A percentile compares a stretch with the other conserved stretches of the same genome.
phyloP scores from a whole-genome alignment of 2,113 vertebrate species.

The Nothoprocta pentlandii region DNA sequence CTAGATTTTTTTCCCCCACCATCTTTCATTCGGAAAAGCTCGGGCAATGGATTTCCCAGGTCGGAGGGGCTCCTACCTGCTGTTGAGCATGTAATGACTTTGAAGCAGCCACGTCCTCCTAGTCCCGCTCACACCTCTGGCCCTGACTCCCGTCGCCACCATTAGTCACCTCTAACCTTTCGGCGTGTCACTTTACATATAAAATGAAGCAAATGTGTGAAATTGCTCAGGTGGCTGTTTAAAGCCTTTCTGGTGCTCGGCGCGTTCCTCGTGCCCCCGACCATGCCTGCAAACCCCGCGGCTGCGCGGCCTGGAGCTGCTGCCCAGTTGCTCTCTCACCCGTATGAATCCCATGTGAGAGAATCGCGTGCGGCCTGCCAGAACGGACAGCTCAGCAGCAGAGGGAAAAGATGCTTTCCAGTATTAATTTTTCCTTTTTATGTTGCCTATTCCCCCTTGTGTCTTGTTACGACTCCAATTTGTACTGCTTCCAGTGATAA shows the following conservation, averaged over 20 bases:
- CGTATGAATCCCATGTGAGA: not conserved
- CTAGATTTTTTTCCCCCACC: not conserved
- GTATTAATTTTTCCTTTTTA: not conserved
- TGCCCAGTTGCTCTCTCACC: not conserved
- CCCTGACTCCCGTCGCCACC: rapidly evolving
- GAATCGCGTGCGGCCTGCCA: rapidly evolving
- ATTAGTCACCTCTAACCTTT: not conserved
- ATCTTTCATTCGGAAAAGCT: not conserved
- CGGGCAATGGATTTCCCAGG: rapidly evolving
- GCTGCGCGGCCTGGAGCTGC: not conserved
- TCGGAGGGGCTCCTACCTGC: not conserved
- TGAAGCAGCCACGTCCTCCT: rapidly evolving
- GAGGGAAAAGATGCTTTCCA: not conserved
- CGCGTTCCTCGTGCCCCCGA: not conserved
- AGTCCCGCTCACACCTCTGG: not conserved
- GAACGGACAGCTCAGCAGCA: not conserved
- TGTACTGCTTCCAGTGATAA: not conserved
- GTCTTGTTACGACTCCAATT: not conserved
- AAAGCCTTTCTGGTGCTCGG: not conserved
- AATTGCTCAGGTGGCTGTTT: not conserved
- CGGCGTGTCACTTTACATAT: not conserved
- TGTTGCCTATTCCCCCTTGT: no score
- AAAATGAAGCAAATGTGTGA: not conserved
- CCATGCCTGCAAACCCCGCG: not conserved
- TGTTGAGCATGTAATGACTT: not conserved